Evolutionary conservation across 2,888 invertebrate genomes (phyloP).

Genomic region (Gnatocerus cornutus): DNA sequence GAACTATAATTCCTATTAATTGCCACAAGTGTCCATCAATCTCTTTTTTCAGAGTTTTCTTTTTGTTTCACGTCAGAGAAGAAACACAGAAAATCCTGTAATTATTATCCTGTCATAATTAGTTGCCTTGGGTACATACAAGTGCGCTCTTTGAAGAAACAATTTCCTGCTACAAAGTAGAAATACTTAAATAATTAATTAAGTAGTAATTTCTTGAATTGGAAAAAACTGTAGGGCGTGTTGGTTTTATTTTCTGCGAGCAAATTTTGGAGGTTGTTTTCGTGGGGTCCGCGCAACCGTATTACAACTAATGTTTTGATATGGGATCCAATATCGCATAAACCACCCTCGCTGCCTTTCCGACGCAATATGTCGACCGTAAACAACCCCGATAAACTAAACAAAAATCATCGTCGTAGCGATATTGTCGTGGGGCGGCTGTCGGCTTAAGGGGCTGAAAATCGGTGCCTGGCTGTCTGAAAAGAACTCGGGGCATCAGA

Average conservation of each 20-base stretch:
- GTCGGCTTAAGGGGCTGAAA: slow-evolving; percentile 43
- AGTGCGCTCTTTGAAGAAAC: no score
- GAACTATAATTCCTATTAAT: slow-evolving; percentile 33
- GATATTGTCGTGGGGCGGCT: slow-evolving; percentile 57
- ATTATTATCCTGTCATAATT: slow-evolving; percentile 20
- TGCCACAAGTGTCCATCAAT: slow-evolving; percentile 33
- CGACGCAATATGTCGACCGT: slow-evolving; percentile 63
- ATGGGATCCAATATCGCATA: slow-evolving; percentile 64
- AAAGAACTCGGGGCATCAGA: slow-evolving; percentile 37
- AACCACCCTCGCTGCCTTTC: slow-evolving; percentile 59
- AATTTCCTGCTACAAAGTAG: no score
- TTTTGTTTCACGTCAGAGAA: slow-evolving; percentile 13
- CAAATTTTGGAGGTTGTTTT: slow-evolving; percentile 34
- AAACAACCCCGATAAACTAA: slow-evolving; percentile 66
- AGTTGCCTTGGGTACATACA: slow-evolving; percentile 5
- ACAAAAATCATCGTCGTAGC: slow-evolving; percentile 61
- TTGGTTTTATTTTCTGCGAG: slow-evolving; percentile 12
- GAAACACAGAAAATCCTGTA: slow-evolving; percentile 19
- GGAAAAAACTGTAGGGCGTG: background rate
- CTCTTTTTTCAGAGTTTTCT: slow-evolving; percentile 6
- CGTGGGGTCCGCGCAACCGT: slow-evolving; percentile 28
- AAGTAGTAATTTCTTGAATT: no score
- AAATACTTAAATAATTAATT: no score
- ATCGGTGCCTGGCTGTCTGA: slow-evolving; percentile 40
- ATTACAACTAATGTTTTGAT: slow-evolving; percentile 61